Percentiles rank a stretch among this genome's conserved stretches.
These are phyloP conservation scores for Lagenorhynchus albirostris DNA, from an alignment of 2,113 vertebrate genomes.

Conservation along the genomic window DNA sequence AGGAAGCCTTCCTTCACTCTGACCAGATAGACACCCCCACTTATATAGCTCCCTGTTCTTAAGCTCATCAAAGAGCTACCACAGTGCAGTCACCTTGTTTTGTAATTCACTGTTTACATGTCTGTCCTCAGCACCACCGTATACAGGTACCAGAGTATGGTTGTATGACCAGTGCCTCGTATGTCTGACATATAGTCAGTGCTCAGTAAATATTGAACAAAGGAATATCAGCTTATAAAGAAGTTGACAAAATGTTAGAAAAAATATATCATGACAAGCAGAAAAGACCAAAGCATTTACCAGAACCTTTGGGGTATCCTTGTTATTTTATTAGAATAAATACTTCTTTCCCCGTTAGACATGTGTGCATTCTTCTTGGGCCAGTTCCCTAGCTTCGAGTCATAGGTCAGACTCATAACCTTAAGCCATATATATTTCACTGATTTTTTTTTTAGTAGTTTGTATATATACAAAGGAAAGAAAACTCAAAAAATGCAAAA, in stretches of 20 bases:
- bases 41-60: neutral
- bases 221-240: neutral
- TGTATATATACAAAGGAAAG: neutral
- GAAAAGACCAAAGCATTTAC: neutral
- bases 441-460: neutral
- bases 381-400: neutral
- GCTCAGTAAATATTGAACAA: neutral
- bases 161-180: neutral
- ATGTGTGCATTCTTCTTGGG: neutral
- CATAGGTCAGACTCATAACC: neutral
- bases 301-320: neutral
- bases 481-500: neutral
- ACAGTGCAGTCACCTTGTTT: neutral
- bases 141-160: neutral
- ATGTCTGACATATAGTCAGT: neutral
- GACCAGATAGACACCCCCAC: neutral
- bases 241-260: neutral
- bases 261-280: neutral
- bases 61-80: neutral
- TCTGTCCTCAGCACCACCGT: neutral
- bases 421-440: neutral
- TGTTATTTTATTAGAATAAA: neutral
- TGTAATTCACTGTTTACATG: neutral
- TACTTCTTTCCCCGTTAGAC: neutral
- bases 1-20: neutral